Percentiles rank a stretch among this genome's conserved stretches.
Conservation (phyloP, 2,797 vertebrate species). For the Hydrocynus forskahlii region DNA sequence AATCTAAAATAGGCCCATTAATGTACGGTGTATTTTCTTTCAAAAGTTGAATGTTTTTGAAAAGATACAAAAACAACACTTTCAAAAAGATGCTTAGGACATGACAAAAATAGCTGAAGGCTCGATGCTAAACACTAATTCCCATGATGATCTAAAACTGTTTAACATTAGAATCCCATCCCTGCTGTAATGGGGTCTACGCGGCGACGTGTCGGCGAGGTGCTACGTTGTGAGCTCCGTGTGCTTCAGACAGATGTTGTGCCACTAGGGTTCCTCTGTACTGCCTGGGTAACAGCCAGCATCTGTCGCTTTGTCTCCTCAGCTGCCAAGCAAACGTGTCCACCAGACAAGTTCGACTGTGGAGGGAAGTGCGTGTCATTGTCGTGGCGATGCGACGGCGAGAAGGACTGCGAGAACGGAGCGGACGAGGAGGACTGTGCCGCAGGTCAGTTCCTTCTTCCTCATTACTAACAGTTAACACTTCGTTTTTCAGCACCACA, state of each 20-base stretch:
- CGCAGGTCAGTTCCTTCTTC: conserved; percentile 82
- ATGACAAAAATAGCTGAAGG: not conserved
- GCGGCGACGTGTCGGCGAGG: not conserved
- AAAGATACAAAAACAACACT: not conserved
- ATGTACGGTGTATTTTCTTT: not conserved
- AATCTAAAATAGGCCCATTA: too few relatives aligned
- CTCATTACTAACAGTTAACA: too few relatives aligned
- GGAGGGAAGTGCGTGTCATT: conserved; percentile 94
- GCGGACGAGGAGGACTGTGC: conserved; percentile 90
- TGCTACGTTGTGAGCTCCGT: not conserved
- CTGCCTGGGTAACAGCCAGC: not conserved
- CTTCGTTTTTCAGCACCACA: too few relatives aligned
- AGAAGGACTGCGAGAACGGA: conserved; percentile 94
- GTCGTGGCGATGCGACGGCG: conserved; percentile 94
- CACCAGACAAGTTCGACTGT: conserved; percentile 95
- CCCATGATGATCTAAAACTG: not conserved
- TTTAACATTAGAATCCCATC: too few relatives aligned
- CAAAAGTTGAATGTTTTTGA: not conserved
- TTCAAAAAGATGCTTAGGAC: not conserved
- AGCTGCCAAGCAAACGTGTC: conserved; percentile 90
- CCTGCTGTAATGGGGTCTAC: not conserved
- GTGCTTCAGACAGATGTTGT: not conserved
- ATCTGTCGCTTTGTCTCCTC: conserved; percentile 24
- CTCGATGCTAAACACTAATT: not conserved
- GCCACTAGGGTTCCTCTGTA: not conserved